These are phyloP conservation scores for Philonicus albiceps DNA, from an alignment of 2,888 invertebrate species.

Conservation along the genomic window DNA sequence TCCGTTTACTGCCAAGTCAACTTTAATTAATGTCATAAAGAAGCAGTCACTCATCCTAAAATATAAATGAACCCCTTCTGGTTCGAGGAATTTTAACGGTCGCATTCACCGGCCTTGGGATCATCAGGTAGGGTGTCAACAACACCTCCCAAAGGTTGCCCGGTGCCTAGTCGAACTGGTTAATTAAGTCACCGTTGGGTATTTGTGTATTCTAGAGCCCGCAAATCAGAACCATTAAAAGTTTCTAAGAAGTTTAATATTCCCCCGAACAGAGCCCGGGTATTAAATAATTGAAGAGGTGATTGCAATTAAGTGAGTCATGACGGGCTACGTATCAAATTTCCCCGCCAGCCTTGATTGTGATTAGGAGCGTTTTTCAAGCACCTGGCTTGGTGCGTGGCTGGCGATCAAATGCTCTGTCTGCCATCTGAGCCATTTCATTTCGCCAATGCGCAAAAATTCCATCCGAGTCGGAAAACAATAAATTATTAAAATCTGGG, in stretches of 20 bases:
- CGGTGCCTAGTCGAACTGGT: not conserved
- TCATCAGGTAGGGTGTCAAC: not conserved
- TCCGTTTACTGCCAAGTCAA: not conserved
- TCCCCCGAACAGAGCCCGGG: not conserved
- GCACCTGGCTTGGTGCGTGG: not conserved
- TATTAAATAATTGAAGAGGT: not conserved
- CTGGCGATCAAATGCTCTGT: not conserved
- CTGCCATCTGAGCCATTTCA: not conserved
- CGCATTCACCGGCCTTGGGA: not conserved
- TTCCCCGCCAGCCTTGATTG: not conserved
- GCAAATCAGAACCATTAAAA: not conserved
- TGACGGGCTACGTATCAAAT: not conserved
- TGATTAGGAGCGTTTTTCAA: not conserved
- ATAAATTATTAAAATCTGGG: constrained; percentile 34
- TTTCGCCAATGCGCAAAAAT: not conserved
- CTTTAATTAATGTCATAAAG: not conserved
- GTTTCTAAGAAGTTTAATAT: not conserved
- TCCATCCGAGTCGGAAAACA: not conserved
- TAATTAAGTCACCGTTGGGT: not conserved
- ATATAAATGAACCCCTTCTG: not conserved
- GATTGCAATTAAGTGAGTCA: not conserved
- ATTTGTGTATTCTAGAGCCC: not conserved
- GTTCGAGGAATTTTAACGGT: not conserved
- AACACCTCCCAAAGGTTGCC: not conserved
- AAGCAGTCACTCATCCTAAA: not conserved